These are phyloP conservation scores for Anastrepha ludens DNA, from an alignment of 1,140 invertebrate genomes.

Conservation along the genomic window DNA sequence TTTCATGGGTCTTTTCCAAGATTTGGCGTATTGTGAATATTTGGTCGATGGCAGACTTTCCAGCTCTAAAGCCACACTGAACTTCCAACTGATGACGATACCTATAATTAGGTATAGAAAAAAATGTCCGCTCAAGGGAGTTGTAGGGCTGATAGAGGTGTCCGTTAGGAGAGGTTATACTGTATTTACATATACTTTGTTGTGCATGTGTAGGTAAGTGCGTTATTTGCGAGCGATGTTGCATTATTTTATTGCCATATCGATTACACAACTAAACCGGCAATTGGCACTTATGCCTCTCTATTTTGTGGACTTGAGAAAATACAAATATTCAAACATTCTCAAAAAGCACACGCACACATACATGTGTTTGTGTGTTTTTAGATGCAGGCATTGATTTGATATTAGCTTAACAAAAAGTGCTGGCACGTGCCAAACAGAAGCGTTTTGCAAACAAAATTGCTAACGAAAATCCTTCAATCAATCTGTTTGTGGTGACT, in stretches of 20 bases:
- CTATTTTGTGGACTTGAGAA: not conserved
- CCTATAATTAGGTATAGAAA: too few relatives aligned
- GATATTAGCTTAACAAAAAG: not conserved
- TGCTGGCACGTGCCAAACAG: not conserved
- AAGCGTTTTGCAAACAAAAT: constrained; percentile 39
- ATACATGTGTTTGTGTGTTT: not conserved
- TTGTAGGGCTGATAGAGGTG: too few relatives aligned
- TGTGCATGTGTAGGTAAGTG: too few relatives aligned
- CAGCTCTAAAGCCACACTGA: too few relatives aligned
- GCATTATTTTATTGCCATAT: constrained; percentile 19
- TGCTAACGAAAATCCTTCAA: constrained; percentile 18
- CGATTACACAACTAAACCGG: constrained; percentile 35
- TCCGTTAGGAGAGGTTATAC: too few relatives aligned
- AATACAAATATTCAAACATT: not conserved
- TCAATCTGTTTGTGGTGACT: not conserved
- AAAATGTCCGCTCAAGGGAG: too few relatives aligned
- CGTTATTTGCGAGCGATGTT: not conserved
- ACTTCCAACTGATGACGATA: too few relatives aligned
- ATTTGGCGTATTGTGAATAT: too few relatives aligned
- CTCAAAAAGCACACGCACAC: too few relatives aligned
- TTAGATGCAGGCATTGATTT: not conserved
- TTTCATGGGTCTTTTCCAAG: too few relatives aligned
- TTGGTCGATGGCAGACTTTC: too few relatives aligned
- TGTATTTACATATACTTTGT: too few relatives aligned
- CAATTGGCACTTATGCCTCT: not conserved